These are phyloP conservation scores for Drosophila kikkawai DNA, from an alignment of 1,140 invertebrate genomes.

Conservation along the genomic window DNA sequence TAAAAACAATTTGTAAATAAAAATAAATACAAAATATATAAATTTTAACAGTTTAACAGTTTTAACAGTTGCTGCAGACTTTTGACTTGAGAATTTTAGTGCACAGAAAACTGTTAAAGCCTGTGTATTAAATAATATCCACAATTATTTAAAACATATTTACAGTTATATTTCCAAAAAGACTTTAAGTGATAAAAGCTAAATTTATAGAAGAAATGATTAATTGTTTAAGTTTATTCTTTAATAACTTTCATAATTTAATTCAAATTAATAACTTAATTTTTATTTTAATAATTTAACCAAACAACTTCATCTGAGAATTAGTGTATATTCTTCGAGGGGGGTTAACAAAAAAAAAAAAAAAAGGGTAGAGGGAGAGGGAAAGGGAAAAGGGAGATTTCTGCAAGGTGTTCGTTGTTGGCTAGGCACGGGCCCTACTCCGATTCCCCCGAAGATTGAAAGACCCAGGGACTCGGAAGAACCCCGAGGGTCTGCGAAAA, in stretches of 20 bases:
- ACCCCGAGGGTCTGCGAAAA: neutral
- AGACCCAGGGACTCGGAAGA: slow-evolving; percentile 5
- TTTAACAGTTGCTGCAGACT: too few species aligned
- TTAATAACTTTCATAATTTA: too few species aligned
- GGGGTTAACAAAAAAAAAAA: neutral
- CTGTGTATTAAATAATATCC: too few species aligned
- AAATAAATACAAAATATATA: too few species aligned
- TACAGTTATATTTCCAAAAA: too few species aligned
- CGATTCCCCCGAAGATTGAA: slow-evolving; percentile 21
- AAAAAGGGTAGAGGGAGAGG: too few species aligned
- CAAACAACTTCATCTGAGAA: neutral
- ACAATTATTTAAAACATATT: too few species aligned
- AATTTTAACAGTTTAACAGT: too few species aligned
- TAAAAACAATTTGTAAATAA: too few species aligned
- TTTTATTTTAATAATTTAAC: neutral
- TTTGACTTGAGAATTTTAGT: neutral
- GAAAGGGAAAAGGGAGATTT: slow-evolving; percentile 3
- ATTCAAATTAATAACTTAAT: neutral
- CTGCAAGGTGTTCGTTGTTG: slow-evolving; percentile 62
- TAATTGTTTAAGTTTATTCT: neutral
- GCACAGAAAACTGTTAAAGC: neutral
- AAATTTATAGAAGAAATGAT: too few species aligned
- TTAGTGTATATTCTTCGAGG: neutral
- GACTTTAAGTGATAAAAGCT: too few species aligned
- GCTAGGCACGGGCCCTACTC: slow-evolving; percentile 50